phyloP scores from a whole-genome alignment of 2,888 invertebrate genomes.

The Tolmerus cingulatus region DNA sequence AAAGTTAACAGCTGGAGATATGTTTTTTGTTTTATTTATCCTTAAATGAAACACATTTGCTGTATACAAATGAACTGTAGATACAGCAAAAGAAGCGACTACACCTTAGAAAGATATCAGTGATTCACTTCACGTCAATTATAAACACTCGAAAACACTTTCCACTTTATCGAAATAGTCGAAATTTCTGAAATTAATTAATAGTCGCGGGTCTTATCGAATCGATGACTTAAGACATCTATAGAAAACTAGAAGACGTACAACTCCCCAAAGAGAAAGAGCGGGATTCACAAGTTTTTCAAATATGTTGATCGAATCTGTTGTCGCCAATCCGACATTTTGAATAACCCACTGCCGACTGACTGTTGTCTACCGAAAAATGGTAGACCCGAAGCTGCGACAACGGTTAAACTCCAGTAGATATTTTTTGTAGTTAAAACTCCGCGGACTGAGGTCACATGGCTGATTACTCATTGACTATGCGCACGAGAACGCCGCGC shows the following conservation, averaged over 20 bases:
- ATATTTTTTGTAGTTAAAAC: not conserved
- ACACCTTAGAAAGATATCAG: not conserved
- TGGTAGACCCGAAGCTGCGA: not conserved
- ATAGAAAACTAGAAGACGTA: not conserved
- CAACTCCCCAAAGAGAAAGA: not conserved
- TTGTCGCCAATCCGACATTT: not conserved
- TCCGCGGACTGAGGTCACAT: not conserved
- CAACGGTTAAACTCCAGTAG: conserved; percentile 6
- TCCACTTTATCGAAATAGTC: not conserved
- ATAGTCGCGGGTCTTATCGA: not conserved
- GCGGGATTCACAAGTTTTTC: not conserved
- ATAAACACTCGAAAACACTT: conserved; percentile 15
- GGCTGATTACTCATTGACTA: conserved; percentile 6
- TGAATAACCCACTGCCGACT: not conserved
- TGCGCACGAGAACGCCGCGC: conserved; percentile 2
- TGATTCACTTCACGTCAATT: conserved; percentile 14
- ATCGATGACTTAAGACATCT: not conserved
- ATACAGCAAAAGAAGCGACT: not conserved
- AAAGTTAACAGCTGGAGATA: not conserved
- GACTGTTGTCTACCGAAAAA: conserved; percentile 14
- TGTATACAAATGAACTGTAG: not conserved
- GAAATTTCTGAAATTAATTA: conserved; percentile 1
- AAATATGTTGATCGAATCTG: not conserved
- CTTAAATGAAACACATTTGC: not conserved
- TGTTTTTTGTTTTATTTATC: not conserved